Conservation (phyloP, 2,797 vertebrate genomes). For the Benthosema pterotum region DNA sequence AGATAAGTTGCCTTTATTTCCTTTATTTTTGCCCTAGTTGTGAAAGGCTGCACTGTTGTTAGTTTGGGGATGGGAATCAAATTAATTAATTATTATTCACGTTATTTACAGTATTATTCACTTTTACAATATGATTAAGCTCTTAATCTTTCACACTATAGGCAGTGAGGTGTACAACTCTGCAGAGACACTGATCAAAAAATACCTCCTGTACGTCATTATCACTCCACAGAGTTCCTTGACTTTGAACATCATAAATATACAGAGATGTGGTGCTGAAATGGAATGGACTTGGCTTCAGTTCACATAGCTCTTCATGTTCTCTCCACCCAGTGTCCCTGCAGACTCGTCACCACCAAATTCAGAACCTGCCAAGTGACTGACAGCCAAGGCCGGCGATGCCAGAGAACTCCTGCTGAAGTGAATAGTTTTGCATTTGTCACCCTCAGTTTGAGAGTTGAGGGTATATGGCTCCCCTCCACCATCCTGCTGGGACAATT, state of each 20-base stretch:
- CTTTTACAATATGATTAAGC: background rate
- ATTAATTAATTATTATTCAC: slow-evolving; percentile 1
- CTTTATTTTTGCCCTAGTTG: too few relatives aligned
- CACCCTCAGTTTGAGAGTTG: background rate
- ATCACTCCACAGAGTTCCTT: slow-evolving; percentile 27
- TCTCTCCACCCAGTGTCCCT: slow-evolving; percentile 35
- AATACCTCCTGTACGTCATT: background rate
- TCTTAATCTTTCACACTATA: too few relatives aligned
- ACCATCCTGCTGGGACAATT: slow-evolving; percentile 17
- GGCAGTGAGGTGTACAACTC: too few relatives aligned
- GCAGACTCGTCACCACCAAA: slow-evolving; percentile 35
- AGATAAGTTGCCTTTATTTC: too few relatives aligned
- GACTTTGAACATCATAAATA: slow-evolving; percentile 36
- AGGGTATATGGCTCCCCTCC: slow-evolving; percentile 21
- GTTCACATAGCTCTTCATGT: slow-evolving; percentile 33
- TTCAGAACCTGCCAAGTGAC: slow-evolving; percentile 43
- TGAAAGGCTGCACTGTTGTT: too few relatives aligned
- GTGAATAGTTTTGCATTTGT: slow-evolving; percentile 23
- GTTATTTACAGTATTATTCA: too few relatives aligned
- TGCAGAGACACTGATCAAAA: background rate
- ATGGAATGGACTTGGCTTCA: slow-evolving; percentile 45
- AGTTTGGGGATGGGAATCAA: background rate
- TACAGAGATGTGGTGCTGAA: slow-evolving; percentile 32
- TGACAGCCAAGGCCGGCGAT: slow-evolving; percentile 10
- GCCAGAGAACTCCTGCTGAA: slow-evolving; percentile 16